These are phyloP conservation scores for Drosophila flavopinicola DNA, from an alignment of 2,888 invertebrate genomes.

Conservation along the genomic window DNA sequence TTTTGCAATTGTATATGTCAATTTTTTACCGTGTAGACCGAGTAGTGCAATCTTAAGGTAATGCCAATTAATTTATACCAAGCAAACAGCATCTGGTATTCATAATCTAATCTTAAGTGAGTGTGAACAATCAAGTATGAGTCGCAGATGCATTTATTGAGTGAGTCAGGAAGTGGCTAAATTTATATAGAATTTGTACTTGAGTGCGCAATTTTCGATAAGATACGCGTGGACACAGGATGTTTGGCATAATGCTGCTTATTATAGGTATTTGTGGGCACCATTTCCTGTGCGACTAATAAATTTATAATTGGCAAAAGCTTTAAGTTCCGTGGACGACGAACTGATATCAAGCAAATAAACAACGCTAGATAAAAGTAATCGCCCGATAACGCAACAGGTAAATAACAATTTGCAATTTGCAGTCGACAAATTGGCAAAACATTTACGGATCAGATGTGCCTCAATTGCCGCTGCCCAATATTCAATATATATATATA, in stretches of 20 bases:
- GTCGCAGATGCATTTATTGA: background rate
- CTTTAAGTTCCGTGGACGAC: conserved; percentile 24
- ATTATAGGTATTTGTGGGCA: background rate
- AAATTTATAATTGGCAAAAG: conserved; percentile 9
- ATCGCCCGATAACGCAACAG: conserved; percentile 33
- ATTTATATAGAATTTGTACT: background rate
- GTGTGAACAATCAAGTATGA: background rate
- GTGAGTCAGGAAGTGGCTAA: conserved; percentile 20
- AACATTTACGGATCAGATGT: background rate
- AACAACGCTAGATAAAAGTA: conserved; percentile 40
- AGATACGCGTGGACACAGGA: conserved; percentile 35
- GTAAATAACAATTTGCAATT: conserved; percentile 13
- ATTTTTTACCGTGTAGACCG: no score
- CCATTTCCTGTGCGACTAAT: conserved; percentile 22
- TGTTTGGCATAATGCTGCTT: conserved; percentile 25
- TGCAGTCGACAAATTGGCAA: background rate
- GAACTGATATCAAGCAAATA: conserved; percentile 28
- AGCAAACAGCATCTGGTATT: no score
- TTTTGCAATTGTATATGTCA: no score
- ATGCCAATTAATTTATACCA: background rate
- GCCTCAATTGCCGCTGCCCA: background rate
- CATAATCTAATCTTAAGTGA: conserved; percentile 1
- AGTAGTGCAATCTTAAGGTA: background rate
- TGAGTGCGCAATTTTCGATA: conserved; percentile 14
- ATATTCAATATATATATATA: background rate